Conservation (phyloP, 1,140 invertebrate species). For the Chlorops oryzae region DNA sequence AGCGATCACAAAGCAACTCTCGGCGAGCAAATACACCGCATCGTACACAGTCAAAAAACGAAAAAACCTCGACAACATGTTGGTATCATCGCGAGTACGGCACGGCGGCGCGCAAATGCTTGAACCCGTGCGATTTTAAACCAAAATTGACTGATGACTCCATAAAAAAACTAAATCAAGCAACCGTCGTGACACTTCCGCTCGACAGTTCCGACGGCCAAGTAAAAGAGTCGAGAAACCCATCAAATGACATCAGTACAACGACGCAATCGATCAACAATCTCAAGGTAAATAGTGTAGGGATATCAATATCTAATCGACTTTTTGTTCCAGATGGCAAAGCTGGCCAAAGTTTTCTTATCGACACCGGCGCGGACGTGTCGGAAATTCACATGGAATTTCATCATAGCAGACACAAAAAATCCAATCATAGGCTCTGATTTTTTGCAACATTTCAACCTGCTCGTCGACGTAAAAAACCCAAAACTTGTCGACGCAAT, state of each 20-base stretch:
- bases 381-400: slow-evolving; percentile 40
- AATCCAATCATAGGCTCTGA: slow-evolving; percentile 47
- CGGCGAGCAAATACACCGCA: too few species aligned
- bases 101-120: background rate
- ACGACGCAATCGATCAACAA: too few species aligned
- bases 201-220: too few species aligned
- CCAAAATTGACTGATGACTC: too few species aligned
- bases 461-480: slow-evolving; percentile 28
- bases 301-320: background rate
- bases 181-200: too few species aligned
- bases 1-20: background rate
- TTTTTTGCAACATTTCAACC: slow-evolving; percentile 32
- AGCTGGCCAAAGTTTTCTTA: background rate
- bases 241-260: too few species aligned
- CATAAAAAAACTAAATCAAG: background rate
- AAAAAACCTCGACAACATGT: background rate
- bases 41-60: background rate
- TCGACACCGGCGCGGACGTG: slow-evolving; percentile 19
- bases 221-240: too few species aligned
- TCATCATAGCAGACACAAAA: slow-evolving; percentile 45
- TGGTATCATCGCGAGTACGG: background rate
- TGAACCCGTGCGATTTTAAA: background rate
- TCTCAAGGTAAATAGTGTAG: too few species aligned
- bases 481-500: too few species aligned
- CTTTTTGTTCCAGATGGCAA: background rate